Evolutionary conservation across 2,888 invertebrate species (phyloP), one percentile per base, ranked within the genome.

Genomic region (Gastrophysa polygoni): DNA sequence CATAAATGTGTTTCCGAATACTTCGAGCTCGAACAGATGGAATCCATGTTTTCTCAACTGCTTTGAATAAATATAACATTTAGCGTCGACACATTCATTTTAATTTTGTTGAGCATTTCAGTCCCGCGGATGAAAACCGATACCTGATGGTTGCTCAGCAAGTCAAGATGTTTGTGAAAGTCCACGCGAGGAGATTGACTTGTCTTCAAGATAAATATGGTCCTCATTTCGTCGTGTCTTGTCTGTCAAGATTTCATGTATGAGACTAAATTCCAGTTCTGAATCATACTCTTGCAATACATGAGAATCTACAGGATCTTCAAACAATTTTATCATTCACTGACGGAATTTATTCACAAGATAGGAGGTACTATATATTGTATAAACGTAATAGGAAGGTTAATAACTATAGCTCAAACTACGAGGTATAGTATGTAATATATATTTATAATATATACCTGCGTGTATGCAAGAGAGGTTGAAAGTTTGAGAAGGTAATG

Each of bases 11-110:
- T 57, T 57, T 57, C 57, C 48, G 29, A 48, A 57, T 57, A n/a
- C n/a, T n/a, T n/a, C n/a, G n/a, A n/a, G n/a, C n/a, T 57, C 17
- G 34, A 49, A 48, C 57, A 57, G 57, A 57, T 57, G 57, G 46
- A 28, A 46, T 20, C 34, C 48, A 34, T 57, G 32, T 57, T 57
- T 47, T 57, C 48, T 48, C 49, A 57, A 57, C 44, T 57, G 57
- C 29, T 34, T 38, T 34, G 24, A 32, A 48, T 48, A 49, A 57
- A 57, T 48, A 57, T 38, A 57, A 57, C 57, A 57, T 38, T 34
- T 48, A 46, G 32, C 48, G 57, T 46, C 48, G 57, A 57, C 28
- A 48, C 46, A 48, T 57, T 57, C 48, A 43, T 43, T 24, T 38
- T 34, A 20, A 52, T 38, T 20, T n/a, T 51, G n/a, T 32, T 34